phyloP scores from a whole-genome alignment of 2,113 vertebrate species.

The Heterotilapia buettikoferi region DNA sequence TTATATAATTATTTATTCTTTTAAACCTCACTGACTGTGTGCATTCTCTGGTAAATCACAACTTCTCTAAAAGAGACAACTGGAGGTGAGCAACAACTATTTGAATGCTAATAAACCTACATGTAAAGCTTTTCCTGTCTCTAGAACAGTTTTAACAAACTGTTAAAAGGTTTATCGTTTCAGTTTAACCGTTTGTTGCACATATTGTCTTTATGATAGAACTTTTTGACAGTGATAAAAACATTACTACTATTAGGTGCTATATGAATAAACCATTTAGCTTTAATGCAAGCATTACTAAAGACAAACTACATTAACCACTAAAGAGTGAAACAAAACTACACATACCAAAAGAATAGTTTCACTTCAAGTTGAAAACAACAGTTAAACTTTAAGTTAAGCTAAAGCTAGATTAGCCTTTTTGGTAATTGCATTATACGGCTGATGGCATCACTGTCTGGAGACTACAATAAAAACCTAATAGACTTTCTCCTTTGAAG shows the following conservation, averaged over 20 bases:
- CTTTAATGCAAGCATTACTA: background rate
- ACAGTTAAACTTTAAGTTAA: background rate
- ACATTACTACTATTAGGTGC: background rate
- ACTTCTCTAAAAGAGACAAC: background rate
- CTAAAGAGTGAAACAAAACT: background rate
- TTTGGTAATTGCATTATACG: background rate
- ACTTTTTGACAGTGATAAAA: background rate
- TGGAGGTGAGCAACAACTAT: background rate
- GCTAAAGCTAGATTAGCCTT: background rate
- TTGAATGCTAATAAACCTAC: background rate
- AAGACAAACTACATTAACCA: background rate
- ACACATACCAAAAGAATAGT: background rate
- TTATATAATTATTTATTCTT: background rate
- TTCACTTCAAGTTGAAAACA: background rate
- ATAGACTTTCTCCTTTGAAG: background rate
- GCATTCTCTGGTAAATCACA: background rate
- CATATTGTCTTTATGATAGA: background rate
- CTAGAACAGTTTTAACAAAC: background rate
- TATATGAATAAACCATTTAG: background rate
- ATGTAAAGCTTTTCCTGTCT: background rate
- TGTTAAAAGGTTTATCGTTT: background rate
- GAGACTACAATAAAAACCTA: background rate
- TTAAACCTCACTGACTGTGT: background rate
- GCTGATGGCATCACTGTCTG: background rate
- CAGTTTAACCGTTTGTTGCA: background rate